Evolutionary conservation across 64 coral and sea anemone species (phyloP).

Genomic region (Stichodactyla mertensii): DNA sequence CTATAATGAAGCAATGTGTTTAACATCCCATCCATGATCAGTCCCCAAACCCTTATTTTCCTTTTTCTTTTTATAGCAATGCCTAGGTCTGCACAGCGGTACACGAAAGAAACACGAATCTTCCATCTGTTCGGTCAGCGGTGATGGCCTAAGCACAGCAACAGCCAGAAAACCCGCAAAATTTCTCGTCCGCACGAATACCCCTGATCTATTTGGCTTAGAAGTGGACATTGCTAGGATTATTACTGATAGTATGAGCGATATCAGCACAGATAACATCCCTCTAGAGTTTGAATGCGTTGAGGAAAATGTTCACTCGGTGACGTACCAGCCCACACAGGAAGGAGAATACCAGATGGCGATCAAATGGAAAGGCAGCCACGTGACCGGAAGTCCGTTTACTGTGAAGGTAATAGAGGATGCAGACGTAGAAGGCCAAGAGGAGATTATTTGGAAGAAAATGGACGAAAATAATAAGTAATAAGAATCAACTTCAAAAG

Average conservation of each 20-base stretch:
- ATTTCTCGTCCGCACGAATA: conserved; percentile 38
- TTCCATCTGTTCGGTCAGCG: conserved; percentile 51
- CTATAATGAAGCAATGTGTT: too few species aligned
- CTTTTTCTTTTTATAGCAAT: conserved; percentile 42
- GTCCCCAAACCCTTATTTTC: too few species aligned
- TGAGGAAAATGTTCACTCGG: conserved; percentile 53
- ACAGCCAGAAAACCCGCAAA: conserved; percentile 38
- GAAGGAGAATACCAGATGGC: conserved; percentile 57
- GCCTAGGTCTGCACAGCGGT: conserved; percentile 15
- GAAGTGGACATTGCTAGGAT: conserved; percentile 52
- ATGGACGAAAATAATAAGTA: neutral
- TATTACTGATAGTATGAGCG: conserved; percentile 20
- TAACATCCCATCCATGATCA: too few species aligned
- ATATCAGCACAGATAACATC: conserved; percentile 18
- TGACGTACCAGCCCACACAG: conserved; percentile 42
- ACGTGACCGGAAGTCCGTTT: conserved; percentile 57
- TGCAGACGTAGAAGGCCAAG: neutral
- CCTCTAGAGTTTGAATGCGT: conserved; percentile 52
- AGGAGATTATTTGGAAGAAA: conserved; percentile 10
- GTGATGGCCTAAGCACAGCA: conserved; percentile 42
- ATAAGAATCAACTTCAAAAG: too few species aligned
- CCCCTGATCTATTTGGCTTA: conserved; percentile 47
- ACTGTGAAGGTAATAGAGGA: conserved; percentile 38
- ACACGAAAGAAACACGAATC: conserved; percentile 34
- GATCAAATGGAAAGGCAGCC: conserved; percentile 50